A percentile compares a stretch with the other conserved stretches of the same genome.
Conservation (phyloP, 2,888 invertebrate species). For the Acanthococcus lagerstroemiae region DNA sequence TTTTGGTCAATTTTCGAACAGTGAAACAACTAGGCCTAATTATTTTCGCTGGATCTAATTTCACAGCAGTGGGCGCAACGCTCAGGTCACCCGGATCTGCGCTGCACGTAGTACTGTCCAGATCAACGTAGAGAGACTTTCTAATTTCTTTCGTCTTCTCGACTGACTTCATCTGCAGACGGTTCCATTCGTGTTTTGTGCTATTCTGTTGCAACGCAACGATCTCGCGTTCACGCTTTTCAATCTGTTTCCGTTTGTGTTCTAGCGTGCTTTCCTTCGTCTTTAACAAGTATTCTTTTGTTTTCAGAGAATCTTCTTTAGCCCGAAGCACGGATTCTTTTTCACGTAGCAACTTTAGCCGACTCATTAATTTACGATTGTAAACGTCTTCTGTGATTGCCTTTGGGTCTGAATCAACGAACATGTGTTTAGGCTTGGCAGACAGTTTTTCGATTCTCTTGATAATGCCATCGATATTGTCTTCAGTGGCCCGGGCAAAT, state of each 20-base stretch:
- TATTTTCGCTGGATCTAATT: slow-evolving; percentile 40
- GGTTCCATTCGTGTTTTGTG: neutral
- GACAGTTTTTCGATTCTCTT: neutral
- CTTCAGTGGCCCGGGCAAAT: neutral
- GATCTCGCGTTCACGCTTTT: slow-evolving; percentile 16
- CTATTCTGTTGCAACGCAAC: neutral
- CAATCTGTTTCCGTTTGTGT: slow-evolving; percentile 12
- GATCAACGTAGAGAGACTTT: neutral
- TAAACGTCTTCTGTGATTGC: slow-evolving; percentile 7
- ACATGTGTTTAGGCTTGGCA: neutral
- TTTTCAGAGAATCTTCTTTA: slow-evolving; percentile 11
- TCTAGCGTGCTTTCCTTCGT: slow-evolving; percentile 4
- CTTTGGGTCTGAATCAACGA: no score
- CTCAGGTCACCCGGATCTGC: slow-evolving; percentile 43
- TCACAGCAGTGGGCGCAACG: slow-evolving; percentile 42
- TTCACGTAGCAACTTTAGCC: slow-evolving; percentile 9
- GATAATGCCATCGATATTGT: neutral
- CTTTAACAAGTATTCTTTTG: neutral
- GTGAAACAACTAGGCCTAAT: no score
- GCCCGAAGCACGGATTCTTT: slow-evolving; percentile 5
- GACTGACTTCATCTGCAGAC: neutral
- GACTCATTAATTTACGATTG: slow-evolving; percentile 10
- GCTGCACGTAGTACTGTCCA: slow-evolving; percentile 39
- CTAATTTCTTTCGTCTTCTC: neutral
- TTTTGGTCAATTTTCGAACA: no score